Percentiles rank a stretch among this genome's conserved stretches.
Evolutionary conservation across 1,140 invertebrate species (phyloP).

Genomic region (Habropoda laboriosa): DNA sequence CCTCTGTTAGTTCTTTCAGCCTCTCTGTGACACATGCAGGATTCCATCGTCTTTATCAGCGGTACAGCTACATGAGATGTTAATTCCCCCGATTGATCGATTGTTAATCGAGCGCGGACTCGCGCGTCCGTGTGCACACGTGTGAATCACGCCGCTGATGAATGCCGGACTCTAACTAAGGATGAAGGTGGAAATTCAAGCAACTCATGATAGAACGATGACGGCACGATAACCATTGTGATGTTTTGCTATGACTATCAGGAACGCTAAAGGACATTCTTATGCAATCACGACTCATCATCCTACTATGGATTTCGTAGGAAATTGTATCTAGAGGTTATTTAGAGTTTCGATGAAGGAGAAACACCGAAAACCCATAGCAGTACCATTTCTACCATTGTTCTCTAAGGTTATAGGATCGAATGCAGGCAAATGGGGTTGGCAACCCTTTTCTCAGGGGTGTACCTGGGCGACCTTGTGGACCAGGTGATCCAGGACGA

Average conservation of each 20-base stretch:
- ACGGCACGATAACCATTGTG: slow-evolving; percentile 27
- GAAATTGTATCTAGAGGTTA: neutral
- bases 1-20: slow-evolving; percentile 82
- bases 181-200: slow-evolving; percentile 50
- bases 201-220: slow-evolving; percentile 31
- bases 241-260: slow-evolving; percentile 20
- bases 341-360: neutral
- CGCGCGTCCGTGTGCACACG: slow-evolving; percentile 4
- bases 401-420: neutral
- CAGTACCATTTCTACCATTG: neutral
- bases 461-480: slow-evolving; percentile 85
- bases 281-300: neutral
- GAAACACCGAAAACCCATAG: slow-evolving; percentile 2
- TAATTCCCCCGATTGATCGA: slow-evolving; percentile 66
- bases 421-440: slow-evolving; percentile 17
- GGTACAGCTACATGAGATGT: slow-evolving; percentile 59
- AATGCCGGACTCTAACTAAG: slow-evolving; percentile 11
- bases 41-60: slow-evolving; percentile 72
- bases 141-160: slow-evolving; percentile 36
- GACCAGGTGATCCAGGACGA: slow-evolving; percentile 83
- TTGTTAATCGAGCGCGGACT: slow-evolving; percentile 45
- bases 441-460: slow-evolving; percentile 35
- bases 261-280: neutral
- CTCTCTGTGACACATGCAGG: slow-evolving; percentile 79
- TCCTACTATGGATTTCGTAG: neutral